Conservation (phyloP, 1,140 invertebrate species). For the Drosophila santomea region DNA sequence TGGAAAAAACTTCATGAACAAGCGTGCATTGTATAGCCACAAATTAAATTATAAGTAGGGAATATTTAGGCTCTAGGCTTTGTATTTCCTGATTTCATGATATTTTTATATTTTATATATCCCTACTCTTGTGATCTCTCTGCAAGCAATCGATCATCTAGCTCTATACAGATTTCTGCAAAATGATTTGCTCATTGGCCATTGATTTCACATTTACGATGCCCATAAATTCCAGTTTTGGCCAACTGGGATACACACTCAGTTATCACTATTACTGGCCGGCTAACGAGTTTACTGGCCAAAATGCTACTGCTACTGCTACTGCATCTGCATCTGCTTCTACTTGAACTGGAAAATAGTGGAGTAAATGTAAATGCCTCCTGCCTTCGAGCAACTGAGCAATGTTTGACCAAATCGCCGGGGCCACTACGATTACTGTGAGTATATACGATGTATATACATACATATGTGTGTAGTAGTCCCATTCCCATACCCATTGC, state of each 20-base stretch:
- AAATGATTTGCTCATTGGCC: not conserved
- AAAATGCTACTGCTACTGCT: conserved; percentile 19
- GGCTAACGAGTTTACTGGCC: conserved; percentile 19
- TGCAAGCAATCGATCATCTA: no score
- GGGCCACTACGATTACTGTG: not conserved
- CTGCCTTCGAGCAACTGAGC: conserved; percentile 40
- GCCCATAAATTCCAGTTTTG: not conserved
- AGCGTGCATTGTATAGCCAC: no score
- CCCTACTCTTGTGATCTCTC: no score
- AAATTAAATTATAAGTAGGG: no score
- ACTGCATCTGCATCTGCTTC: not conserved
- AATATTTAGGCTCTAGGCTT: no score
- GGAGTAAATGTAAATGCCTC: conserved; percentile 61
- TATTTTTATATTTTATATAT: no score
- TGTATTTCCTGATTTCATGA: no score
- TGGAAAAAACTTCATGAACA: no score
- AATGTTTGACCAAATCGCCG: conserved; percentile 54
- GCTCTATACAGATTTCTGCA: not conserved
- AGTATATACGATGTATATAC: no score
- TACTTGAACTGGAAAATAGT: conserved; percentile 50
- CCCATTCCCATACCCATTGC: no score
- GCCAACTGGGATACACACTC: not conserved
- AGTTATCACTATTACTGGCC: conserved; percentile 16
- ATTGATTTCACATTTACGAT: not conserved
- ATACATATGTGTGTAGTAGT: no score